Evolutionary conservation across 2,888 invertebrate genomes (phyloP), one percentile per base, ranked within the genome.

Genomic region (Didymodactylos carnosus): DNA sequence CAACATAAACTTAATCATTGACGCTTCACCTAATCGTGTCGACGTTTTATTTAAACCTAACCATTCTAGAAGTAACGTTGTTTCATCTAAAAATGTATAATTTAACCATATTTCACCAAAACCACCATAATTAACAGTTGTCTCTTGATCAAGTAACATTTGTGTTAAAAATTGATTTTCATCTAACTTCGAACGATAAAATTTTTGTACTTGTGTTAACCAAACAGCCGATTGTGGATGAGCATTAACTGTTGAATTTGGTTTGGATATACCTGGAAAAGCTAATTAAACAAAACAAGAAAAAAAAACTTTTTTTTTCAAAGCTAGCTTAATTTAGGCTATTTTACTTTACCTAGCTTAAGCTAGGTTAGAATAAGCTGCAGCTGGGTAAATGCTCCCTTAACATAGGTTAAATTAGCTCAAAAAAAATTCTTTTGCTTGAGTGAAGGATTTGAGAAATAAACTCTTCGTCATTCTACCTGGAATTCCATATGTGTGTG

Each of bases 1-100:
- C 0, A 80, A 79, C 19, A 70, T 76, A 75, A 81, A 80, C 69
- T 77, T 76, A 70, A 79, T 78, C 70, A 79, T 78, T 29, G 81
- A 70, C 4, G 80, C 78, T 76, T 81, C 81, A 13, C 80, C 79
- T 11, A 81, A 76, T 19, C 81, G 78, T 13, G 81, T 81, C 10
- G 79, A 76, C 0, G 78, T 78, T 72, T 81, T 81, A 70, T 78
- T 77, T 72, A 79, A 79, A 79, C 78, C 62, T 7, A 62, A 2
- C 62, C 62, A 62, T 35, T 62, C 62, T 10, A 62, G 29, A 14
- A 6, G 8, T n/a, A 62, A 7, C 25, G n/a, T 40, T 51, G 46
- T 71, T n/a, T 51, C 51, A 25, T 72, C 73, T 11, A 40, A 14
- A 73, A 76, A 76, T 7, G 41, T 75, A 73, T 80, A 80, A 16